A percentile compares a stretch with the other conserved stretches of the same genome.
phyloP scores from a whole-genome alignment of 2,113 vertebrate genomes.

The Phocoena sinus region DNA sequence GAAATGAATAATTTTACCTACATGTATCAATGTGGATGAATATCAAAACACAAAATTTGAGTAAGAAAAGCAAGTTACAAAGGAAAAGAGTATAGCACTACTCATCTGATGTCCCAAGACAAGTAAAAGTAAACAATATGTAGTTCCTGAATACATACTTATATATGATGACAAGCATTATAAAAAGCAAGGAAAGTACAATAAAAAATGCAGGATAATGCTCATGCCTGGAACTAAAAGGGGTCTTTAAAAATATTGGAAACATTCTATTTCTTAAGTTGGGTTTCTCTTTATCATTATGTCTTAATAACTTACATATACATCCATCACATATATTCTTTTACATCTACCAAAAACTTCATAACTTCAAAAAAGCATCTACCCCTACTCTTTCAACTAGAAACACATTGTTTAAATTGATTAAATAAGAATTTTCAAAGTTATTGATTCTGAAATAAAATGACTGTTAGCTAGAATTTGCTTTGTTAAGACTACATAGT shows the following conservation, averaged over 20 bases:
- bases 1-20: background rate
- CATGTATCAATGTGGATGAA: background rate
- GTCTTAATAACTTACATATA: background rate
- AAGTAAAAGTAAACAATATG: background rate
- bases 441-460: background rate
- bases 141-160: background rate
- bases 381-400: background rate
- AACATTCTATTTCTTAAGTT: background rate
- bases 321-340: background rate
- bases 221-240: background rate
- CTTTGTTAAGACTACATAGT: background rate
- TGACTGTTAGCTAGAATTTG: background rate
- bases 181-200: background rate
- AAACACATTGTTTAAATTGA: background rate
- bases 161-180: background rate
- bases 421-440: slow-evolving; percentile 16
- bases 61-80: background rate
- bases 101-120: background rate
- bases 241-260: background rate
- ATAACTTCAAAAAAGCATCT: background rate
- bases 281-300: background rate
- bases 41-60: background rate
- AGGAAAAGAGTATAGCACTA: background rate
- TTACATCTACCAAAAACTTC: background rate
- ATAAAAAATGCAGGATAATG: background rate